Conservation (phyloP, 2,888 invertebrate genomes). For the Microctonus hyperodae region DNA sequence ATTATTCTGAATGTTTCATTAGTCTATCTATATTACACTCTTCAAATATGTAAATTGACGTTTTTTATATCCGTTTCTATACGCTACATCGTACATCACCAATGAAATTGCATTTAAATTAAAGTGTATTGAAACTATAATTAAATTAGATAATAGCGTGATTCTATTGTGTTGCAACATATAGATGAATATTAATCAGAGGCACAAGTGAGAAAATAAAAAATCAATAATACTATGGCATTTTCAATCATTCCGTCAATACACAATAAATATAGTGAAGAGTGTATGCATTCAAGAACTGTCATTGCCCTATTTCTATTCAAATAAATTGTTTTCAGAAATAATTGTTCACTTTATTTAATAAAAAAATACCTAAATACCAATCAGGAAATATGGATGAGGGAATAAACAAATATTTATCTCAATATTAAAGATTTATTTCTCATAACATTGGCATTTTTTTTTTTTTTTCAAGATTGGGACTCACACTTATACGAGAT, state of each 20-base stretch:
- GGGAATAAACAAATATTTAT: slow-evolving; percentile 1
- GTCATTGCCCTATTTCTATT: slow-evolving; percentile 51
- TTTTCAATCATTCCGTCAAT: slow-evolving; percentile 26
- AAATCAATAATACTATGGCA: slow-evolving; percentile 24
- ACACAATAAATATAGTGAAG: slow-evolving; percentile 34
- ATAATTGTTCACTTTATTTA: slow-evolving; percentile 27
- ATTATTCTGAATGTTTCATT: slow-evolving; percentile 18
- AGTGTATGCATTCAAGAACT: slow-evolving; percentile 47
- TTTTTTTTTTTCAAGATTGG: slow-evolving; percentile 31
- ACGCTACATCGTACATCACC: not conserved
- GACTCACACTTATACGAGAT: slow-evolving; percentile 38
- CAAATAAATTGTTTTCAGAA: slow-evolving; percentile 59
- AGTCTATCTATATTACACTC: slow-evolving; percentile 22
- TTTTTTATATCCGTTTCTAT: not conserved
- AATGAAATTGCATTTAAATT: not conserved
- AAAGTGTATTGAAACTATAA: not conserved
- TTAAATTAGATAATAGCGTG: not conserved
- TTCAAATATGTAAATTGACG: slow-evolving; percentile 12
- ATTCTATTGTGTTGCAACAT: not conserved
- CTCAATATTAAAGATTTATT: slow-evolving; percentile 54
- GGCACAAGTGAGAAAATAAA: not conserved
- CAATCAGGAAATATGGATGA: not conserved
- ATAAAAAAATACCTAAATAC: not conserved
- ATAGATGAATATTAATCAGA: not conserved
- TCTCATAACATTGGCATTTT: slow-evolving; percentile 46